Evolutionary conservation across 2,113 vertebrate genomes (phyloP).

Genomic region (Cebidichthys violaceus): DNA sequence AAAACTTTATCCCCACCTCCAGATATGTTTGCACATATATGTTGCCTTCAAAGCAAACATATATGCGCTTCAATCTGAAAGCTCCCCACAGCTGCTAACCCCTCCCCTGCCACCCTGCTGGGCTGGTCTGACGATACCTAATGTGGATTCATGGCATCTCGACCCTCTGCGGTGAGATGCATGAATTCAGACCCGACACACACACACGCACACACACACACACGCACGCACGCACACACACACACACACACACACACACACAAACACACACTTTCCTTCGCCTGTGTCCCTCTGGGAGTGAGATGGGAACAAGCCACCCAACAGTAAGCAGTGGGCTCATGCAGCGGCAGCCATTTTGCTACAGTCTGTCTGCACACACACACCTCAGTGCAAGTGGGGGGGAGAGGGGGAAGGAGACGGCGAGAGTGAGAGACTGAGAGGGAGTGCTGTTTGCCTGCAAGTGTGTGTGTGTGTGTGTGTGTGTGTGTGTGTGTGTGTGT

Average conservation of each 20-base stretch:
- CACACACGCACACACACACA: slow-evolving; percentile 11
- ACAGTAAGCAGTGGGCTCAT: slow-evolving; percentile 60
- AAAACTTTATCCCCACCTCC: slow-evolving; percentile 34
- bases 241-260: slow-evolving; percentile 36
- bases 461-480: slow-evolving; percentile 22
- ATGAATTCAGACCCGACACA: slow-evolving; percentile 67
- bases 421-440: slow-evolving; percentile 41
- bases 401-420: slow-evolving; percentile 8
- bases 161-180: slow-evolving; percentile 59
- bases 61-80: slow-evolving; percentile 72
- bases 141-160: slow-evolving; percentile 76
- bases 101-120: slow-evolving; percentile 50
- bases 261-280: slow-evolving; percentile 39
- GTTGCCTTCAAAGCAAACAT: slow-evolving; percentile 67
- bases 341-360: slow-evolving; percentile 79
- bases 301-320: slow-evolving; percentile 22
- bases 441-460: slow-evolving; percentile 25
- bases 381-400: slow-evolving; percentile 51
- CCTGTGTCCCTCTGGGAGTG: slow-evolving; percentile 30
- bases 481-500: slow-evolving; percentile 30
- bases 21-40: slow-evolving; percentile 66
- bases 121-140: slow-evolving; percentile 55
- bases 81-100: slow-evolving; percentile 27
- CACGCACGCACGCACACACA: slow-evolving; percentile 34
- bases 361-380: slow-evolving; percentile 74